Conservation (phyloP, 1,140 invertebrate genomes). For the Drosophila pachea region DNA sequence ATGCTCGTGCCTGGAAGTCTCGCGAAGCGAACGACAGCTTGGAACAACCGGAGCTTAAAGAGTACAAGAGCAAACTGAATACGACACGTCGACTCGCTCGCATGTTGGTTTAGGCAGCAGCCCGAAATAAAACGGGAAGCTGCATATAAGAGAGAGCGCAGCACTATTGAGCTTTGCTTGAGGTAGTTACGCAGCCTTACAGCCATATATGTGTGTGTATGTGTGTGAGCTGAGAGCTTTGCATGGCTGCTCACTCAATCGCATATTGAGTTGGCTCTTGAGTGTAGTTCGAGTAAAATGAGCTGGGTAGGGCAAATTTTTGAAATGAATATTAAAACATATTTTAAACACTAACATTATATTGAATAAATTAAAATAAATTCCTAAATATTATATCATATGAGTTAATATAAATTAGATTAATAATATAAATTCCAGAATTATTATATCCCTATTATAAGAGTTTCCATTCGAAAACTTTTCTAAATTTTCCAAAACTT, state of each 20-base stretch:
- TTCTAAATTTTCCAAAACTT: neutral
- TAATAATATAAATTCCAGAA: neutral
- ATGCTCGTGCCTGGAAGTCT: conserved; percentile 20
- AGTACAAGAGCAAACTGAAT: neutral
- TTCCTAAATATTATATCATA: neutral
- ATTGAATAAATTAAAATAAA: neutral
- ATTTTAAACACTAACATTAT: neutral
- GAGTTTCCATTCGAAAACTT: neutral
- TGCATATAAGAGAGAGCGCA: conserved; percentile 12
- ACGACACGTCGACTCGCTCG: neutral
- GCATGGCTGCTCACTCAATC: conserved; percentile 27
- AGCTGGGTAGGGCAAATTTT: too few species aligned
- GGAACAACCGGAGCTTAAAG: conserved; percentile 9
- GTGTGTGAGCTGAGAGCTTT: neutral
- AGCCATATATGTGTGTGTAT: neutral
- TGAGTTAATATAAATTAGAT: neutral
- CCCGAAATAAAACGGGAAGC: conserved; percentile 18
- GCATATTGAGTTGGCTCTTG: conserved; percentile 19
- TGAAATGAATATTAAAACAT: neutral
- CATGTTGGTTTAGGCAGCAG: conserved; percentile 25
- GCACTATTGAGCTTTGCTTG: conserved; percentile 42
- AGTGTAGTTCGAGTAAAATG: neutral
- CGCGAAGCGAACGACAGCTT: neutral
- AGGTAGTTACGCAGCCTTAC: conserved; percentile 25
- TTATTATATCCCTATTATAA: too few species aligned